Base-by-base conservation (phyloP, 2,888 invertebrate genomes). In the Diplazon laetatorius region DNA sequence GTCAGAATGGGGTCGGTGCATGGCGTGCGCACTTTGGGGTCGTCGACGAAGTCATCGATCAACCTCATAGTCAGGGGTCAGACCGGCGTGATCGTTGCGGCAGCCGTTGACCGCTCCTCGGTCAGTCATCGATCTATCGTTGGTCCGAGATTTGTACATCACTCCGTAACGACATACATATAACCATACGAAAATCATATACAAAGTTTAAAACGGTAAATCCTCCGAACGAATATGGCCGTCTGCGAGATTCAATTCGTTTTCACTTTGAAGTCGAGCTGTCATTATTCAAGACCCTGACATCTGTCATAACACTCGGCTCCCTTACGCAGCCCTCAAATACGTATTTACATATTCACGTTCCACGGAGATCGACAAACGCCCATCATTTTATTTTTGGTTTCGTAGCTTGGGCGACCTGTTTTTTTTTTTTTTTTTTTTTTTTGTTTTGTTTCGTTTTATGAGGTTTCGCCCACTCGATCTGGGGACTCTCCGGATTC, bases 51-150 rank as follows among this genome's bases (percentile, higher is more conserved):
- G 86, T 87, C 87, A 89, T 89, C 89, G 89, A 89, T 89, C 89
- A 89, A 89, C 84, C 87, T 85, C 83, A 30, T 30, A 82, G 82
- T 63, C 75, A 70, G 85, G 85, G 88, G 88, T 88, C 88, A 86
- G 82, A 76, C 82, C 52, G n/a, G n/a, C n/a, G 57, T 66, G 70
- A 35, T 35, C 81, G 87, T 83, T 86, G 86, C 85, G 84, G 87
- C 89, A 89, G 89, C 88, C 87, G 88, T 86, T 88, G 85, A 79
- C 79, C 66, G 55, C 84, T 76, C 82, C 80, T 75, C 83, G 85
- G 87, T 89, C 87, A 89, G 87, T 87, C 89, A 89, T 89, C 88
- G 89, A 89, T 89, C 89, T 87, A 88, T 86, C 84, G 83, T 83
- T 82, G 83, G 85, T 76, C 82, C 83, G 35, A 48, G 63, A 50